Conservation (phyloP, 1,140 invertebrate species). For the Diabrotica virgifera region DNA sequence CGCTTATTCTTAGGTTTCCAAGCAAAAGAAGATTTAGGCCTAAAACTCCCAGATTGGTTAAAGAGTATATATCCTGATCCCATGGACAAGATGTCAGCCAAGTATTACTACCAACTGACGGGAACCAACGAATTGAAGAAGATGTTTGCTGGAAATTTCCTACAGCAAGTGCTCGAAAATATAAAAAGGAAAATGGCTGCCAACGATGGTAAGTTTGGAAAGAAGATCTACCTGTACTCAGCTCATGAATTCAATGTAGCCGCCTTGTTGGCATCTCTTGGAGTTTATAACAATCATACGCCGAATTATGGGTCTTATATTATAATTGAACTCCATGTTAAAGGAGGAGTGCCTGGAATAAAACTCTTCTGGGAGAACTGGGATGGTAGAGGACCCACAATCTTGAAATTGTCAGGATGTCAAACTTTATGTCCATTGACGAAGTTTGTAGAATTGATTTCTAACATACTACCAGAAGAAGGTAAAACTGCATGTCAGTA, state of each 20-base stretch:
- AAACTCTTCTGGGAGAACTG: conserved; percentile 33
- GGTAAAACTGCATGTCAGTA: background rate
- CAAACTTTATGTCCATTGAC: conserved; percentile 40
- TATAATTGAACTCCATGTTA: conserved; percentile 32
- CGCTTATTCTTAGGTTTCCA: conserved; percentile 25
- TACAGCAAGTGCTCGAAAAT: conserved; percentile 61
- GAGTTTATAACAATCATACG: conserved; percentile 63
- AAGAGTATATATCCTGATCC: conserved; percentile 57
- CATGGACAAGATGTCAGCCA: conserved; percentile 50
- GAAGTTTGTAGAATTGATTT: conserved; percentile 31
- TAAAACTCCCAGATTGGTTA: conserved; percentile 59
- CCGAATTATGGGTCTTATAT: conserved; percentile 54
- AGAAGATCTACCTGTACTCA: conserved; percentile 64
- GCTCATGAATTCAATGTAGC: conserved; percentile 72
- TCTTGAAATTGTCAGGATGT: conserved; percentile 34
- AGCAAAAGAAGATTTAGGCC: conserved; percentile 49
- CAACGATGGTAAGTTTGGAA: conserved; percentile 8
- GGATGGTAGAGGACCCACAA: conserved; percentile 17
- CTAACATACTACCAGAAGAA: background rate
- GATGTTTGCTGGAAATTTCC: conserved; percentile 44
- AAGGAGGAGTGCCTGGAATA: conserved; percentile 23
- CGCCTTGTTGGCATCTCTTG: conserved; percentile 61
- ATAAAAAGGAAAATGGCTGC: conserved; percentile 50
- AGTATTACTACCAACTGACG: conserved; percentile 24
- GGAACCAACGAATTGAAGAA: conserved; percentile 20